Evolutionary conservation across 2,113 vertebrate genomes (phyloP).

Genomic region (Psittacula cyanocephala): DNA sequence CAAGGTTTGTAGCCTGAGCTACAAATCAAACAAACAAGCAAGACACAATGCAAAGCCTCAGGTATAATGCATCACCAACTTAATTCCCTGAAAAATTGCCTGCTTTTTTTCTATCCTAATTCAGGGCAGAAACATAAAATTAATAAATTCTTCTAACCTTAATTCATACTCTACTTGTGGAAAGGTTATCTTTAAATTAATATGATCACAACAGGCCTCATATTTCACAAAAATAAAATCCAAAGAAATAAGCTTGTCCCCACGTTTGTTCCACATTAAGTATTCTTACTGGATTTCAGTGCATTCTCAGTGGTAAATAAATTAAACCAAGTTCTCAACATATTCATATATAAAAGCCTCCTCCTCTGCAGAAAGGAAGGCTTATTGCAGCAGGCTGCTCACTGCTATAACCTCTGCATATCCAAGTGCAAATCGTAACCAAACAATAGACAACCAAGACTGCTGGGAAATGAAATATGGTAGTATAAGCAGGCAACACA

Average conservation of each 20-base stretch:
- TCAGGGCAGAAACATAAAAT: background rate
- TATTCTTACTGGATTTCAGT: background rate
- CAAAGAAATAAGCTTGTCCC: background rate
- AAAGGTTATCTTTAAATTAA: background rate
- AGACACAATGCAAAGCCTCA: background rate
- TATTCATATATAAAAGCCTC: background rate
- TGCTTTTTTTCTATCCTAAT: background rate
- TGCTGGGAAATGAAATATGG: background rate
- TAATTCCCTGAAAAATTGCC: background rate
- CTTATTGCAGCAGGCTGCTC: background rate
- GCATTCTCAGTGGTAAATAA: background rate
- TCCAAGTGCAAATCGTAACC: background rate
- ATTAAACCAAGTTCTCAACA: background rate
- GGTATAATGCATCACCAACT: background rate
- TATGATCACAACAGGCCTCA: background rate
- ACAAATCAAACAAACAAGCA: background rate
- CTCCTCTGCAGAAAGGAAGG: background rate
- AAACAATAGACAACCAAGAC: background rate
- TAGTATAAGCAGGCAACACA: background rate
- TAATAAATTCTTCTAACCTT: background rate
- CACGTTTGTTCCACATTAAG: background rate
- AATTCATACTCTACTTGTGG: background rate
- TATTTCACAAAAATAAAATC: background rate
- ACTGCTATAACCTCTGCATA: background rate
- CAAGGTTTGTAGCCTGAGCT: background rate